These are phyloP conservation scores for Triplophysa bombifrons DNA, from an alignment of 2,797 vertebrate genomes.

Conservation along the genomic window DNA sequence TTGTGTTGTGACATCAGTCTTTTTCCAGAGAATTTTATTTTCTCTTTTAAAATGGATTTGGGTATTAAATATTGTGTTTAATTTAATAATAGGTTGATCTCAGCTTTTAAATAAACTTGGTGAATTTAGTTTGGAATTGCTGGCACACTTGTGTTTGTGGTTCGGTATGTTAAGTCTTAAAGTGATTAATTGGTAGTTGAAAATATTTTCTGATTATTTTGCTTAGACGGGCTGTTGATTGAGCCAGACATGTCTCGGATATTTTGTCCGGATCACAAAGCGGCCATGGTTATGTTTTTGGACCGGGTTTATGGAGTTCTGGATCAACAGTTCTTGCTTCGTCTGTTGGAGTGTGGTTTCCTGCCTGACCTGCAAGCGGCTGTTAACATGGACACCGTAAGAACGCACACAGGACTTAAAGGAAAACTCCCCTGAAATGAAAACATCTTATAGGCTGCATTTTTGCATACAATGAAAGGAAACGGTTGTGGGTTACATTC, in stretches of 20 bases:
- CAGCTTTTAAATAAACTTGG: conserved; percentile 22
- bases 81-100: conserved; percentile 3
- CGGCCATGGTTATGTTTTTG: conserved; percentile 96
- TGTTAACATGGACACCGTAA: conserved; percentile 90
- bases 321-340: conserved; percentile 87
- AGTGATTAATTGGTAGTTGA: conserved; percentile 22
- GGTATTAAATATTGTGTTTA: neutral
- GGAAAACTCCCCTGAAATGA: neutral
- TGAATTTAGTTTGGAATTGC: conserved; percentile 15
- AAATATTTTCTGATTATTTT: conserved; percentile 27
- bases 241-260: conserved; percentile 90
- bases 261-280: conserved; percentile 97
- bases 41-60: conserved; percentile 8
- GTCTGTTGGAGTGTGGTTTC: conserved; percentile 90
- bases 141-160: neutral
- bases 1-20: neutral
- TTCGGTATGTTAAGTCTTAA: conserved; percentile 17
- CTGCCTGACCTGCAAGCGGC: conserved; percentile 92
- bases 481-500: neutral
- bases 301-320: conserved; percentile 94
- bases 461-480: neutral
- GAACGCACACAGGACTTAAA: neutral
- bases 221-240: conserved; percentile 83
- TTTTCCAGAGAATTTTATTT: neutral
- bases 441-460: neutral